A percentile compares a stretch with the other conserved stretches of the same genome.
These are phyloP conservation scores for Muscina levida DNA, from an alignment of 2,888 invertebrate species.

Conservation along the genomic window DNA sequence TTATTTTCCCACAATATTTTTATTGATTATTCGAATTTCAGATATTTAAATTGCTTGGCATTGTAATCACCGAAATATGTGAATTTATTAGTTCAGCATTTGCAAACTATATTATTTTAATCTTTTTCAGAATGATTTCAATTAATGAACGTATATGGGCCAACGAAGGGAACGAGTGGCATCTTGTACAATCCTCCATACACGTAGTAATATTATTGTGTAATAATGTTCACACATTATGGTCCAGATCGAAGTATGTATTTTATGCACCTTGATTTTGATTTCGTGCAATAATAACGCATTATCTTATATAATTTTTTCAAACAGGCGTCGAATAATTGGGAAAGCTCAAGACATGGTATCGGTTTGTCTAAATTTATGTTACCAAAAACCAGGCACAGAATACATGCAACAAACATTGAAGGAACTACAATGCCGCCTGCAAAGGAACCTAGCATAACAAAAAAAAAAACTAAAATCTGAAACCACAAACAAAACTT, in stretches of 20 bases:
- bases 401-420: constrained; percentile 82
- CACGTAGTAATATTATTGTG: constrained; percentile 86
- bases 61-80: too few species aligned
- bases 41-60: too few species aligned
- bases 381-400: constrained; percentile 88
- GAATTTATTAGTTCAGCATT: too few species aligned
- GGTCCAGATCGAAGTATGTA: constrained; percentile 78
- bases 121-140: constrained; percentile 84
- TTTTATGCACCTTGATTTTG: constrained; percentile 42
- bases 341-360: constrained; percentile 88
- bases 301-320: constrained; percentile 38
- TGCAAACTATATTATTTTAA: too few species aligned
- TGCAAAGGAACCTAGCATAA: constrained; percentile 72
- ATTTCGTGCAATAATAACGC: neutral
- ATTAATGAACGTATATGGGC: constrained; percentile 93
- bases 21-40: too few species aligned
- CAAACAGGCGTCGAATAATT: constrained; percentile 84
- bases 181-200: constrained; percentile 89
- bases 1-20: too few species aligned
- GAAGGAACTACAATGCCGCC: constrained; percentile 79
- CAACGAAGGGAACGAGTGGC: constrained; percentile 90
- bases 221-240: constrained; percentile 83
- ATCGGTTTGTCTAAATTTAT: constrained; percentile 86
- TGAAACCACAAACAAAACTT: too few species aligned
- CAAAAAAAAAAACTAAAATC: too few species aligned